phyloP scores from a whole-genome alignment of 2,797 vertebrate genomes.

The Oreonectes daqikongensis region DNA sequence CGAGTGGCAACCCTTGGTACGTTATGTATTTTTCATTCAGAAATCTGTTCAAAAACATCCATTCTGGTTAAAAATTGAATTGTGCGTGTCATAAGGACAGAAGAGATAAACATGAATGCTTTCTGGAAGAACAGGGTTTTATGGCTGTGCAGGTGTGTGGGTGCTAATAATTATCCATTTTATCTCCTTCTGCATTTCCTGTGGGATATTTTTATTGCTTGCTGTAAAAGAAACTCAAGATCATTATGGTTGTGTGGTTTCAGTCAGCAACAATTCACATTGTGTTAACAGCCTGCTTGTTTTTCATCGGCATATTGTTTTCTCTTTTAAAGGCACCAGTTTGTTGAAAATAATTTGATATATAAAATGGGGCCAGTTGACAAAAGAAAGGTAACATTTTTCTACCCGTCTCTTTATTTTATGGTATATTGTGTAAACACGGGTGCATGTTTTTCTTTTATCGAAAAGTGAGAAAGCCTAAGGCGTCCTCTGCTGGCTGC shows the following conservation, averaged over 20 bases:
- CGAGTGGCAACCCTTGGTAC: constrained; percentile 93
- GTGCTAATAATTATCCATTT: constrained; percentile 18
- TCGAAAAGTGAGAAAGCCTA: neutral
- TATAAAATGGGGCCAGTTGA: constrained; percentile 99
- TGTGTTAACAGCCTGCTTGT: constrained; percentile 3
- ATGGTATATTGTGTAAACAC: neutral
- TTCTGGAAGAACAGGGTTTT: neutral
- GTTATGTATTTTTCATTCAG: constrained; percentile 18
- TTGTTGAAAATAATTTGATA: constrained; percentile 99
- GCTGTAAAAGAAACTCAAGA: constrained; percentile 24
- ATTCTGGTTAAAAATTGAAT: constrained; percentile 26
- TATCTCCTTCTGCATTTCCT: constrained; percentile 36
- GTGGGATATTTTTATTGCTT: constrained; percentile 1
- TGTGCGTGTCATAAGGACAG: neutral
- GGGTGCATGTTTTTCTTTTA: neutral
- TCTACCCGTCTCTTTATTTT: neutral
- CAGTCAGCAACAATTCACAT: constrained; percentile 2
- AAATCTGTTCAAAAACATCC: neutral
- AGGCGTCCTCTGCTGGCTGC: constrained; percentile 40
- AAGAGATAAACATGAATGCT: neutral
- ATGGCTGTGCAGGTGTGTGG: neutral
- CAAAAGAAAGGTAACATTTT: constrained; percentile 91
- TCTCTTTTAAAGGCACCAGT: constrained; percentile 88
- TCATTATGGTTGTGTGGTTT: constrained; percentile 18
- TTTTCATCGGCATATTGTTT: constrained; percentile 5